A percentile compares a stretch with the other conserved stretches of the same genome.
Evolutionary conservation across 2,797 vertebrate genomes (phyloP).

Genomic region (Aplochiton taeniatus): DNA sequence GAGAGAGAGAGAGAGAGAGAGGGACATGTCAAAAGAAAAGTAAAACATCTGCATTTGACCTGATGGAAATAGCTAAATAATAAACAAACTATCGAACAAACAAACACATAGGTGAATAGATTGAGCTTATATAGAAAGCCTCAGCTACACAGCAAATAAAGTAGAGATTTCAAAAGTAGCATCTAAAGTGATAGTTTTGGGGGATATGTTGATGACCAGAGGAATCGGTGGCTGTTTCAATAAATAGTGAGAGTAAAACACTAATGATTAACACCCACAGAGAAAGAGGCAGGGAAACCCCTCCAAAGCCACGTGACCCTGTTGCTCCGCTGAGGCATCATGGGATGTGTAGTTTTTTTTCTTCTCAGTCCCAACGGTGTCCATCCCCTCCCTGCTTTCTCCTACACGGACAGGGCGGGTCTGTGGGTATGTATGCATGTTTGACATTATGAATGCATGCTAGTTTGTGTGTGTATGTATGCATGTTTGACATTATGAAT

Average conservation of each 20-base stretch:
- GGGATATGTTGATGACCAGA: slow-evolving; percentile 26
- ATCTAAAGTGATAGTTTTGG: slow-evolving; percentile 30
- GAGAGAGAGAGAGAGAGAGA: slow-evolving; percentile 25
- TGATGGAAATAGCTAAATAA: slow-evolving; percentile 49
- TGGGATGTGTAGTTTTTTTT: slow-evolving; percentile 31
- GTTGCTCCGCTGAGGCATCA: slow-evolving; percentile 48
- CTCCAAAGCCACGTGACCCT: slow-evolving; percentile 50
- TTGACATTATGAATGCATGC: neutral
- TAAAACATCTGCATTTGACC: slow-evolving; percentile 16
- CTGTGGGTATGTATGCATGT: slow-evolving; percentile 35
- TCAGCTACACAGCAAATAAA: slow-evolving; percentile 59
- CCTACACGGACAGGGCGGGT: slow-evolving; percentile 45
- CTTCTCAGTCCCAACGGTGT: slow-evolving; percentile 4
- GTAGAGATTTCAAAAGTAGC: slow-evolving; percentile 42
- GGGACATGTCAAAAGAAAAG: slow-evolving; percentile 32
- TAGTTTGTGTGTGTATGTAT: neutral
- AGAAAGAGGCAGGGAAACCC: slow-evolving; percentile 62
- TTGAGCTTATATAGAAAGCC: slow-evolving; percentile 63
- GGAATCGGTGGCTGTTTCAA: slow-evolving; percentile 32
- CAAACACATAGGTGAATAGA: slow-evolving; percentile 35
- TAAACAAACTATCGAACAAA: slow-evolving; percentile 38
- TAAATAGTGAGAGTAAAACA: slow-evolving; percentile 48
- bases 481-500: neutral
- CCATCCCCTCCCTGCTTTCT: slow-evolving; percentile 20
- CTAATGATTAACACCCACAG: slow-evolving; percentile 56